Base-by-base conservation (phyloP, 1,140 invertebrate species). In the Ostrea denselamellosa region DNA sequence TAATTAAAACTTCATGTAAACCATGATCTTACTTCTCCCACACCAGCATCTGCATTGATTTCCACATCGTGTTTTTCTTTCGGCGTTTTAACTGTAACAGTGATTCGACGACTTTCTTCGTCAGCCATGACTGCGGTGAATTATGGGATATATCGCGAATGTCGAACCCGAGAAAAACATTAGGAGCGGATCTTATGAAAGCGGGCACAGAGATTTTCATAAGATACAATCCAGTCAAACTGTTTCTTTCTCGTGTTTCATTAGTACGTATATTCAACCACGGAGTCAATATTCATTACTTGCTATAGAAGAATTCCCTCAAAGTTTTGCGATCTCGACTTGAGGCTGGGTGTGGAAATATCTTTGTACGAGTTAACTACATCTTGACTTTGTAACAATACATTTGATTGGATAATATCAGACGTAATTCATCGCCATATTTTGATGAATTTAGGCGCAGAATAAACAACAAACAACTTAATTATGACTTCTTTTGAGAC, bases 11-110 rank as follows among this genome's bases (percentile, higher is more conserved):
- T 28, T 28, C 22, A 77, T 51, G 8, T 28, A 77, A 14, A 77
- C 12, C 8, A 25, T 12, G 28, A 28, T 77, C 51, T 97, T 96
- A 98, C 98, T 94, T 98, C 97, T 96, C 98, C 98, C 88, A 99
- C 97, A 91, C 97, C 96, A 85, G 97, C 97, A 96, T 98, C 96
- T 93, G 97, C 97, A 91, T 97, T 96, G 82, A 98, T 97, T 96
- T 98, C 96, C 88, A 99, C 96, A 91, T 96, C 97, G 95, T 99
- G 97, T 95, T 97, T 98, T 95, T 99, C 98, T 96, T 99, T 99
- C 56, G 98, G 97, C 89, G 98, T 99, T 97, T 99, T 99, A 86
- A 99, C 97, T 93, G 97, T 98, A 94, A 99, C 96, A 92, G 96
- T 98, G 94, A 99, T 97, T 90, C 92, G 93, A 85, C 89, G 90